Base-by-base conservation (phyloP, 2,888 invertebrate species). In the Bursaphelenchus okinawaensis region DNA sequence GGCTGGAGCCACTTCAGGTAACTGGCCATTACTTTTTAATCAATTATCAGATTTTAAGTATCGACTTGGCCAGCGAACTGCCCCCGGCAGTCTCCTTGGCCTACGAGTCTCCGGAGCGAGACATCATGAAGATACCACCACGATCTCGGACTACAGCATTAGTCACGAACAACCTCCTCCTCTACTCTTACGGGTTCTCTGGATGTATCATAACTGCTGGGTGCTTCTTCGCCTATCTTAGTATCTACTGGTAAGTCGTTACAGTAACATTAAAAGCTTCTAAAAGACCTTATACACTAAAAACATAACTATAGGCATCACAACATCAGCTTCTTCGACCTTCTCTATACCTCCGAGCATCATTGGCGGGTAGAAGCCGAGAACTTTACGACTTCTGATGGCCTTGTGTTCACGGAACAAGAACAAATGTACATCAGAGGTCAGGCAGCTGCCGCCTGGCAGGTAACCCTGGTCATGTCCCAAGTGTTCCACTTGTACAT, bases 381-480 rank as follows among this genome's bases (percentile, higher is more conserved):
- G 26, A 75, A 75, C 59, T 71, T 76, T 59, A 74, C 74, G 6
- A 72, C 70, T 6, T 61, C 62, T 9, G 60, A 50, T 9, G 72
- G 75, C 1, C 22, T 69, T 7, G 69, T 69, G 6, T 73, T 75
- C 59, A 72, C 69, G 31, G 77, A 72, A 31, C 60, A 66, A 22
- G 68, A 80, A 52, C 81, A 81, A 56, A 57, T 78, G 52, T 67
- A 67, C 58, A 80, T 81, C 52, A 73, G 80, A 52, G 79, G 78
- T 56, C 78, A 81, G 55, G 81, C 81, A 6, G 76, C 81, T 0
- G 81, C 81, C 7, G 80, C 81, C 7, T 81, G 79, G 79, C 81
- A 81, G 63, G 75, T 81, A 28, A 80, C 78, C 19, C 66, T 81
- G 7, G 79, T 81, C 55, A 75, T 81, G 75, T 70, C 75, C 16